A percentile compares a stretch with the other conserved stretches of the same genome.
Conservation (phyloP, 2,888 invertebrate species). For the Chorisops tibialis region DNA sequence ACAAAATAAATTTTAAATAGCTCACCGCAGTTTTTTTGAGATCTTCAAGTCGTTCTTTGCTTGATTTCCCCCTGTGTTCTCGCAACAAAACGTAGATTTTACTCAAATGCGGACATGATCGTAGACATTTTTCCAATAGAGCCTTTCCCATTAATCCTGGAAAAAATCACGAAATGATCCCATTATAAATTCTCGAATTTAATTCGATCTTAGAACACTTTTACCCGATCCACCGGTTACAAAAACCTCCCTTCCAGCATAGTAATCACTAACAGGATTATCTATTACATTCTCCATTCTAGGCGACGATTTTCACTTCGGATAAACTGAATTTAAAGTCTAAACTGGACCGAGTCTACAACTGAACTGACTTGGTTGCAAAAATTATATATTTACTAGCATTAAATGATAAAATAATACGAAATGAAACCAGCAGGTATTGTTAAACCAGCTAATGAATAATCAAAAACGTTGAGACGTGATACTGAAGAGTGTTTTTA, state of each 20-base stretch:
- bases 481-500: too few species aligned
- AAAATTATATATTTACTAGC: too few species aligned
- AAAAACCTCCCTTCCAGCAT: constrained; percentile 62
- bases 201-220: not conserved
- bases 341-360: too few species aligned
- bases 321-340: too few species aligned
- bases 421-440: too few species aligned
- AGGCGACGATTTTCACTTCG: too few species aligned
- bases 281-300: too few species aligned
- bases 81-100: constrained; percentile 71
- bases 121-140: constrained; percentile 74
- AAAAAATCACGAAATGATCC: not conserved
- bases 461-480: too few species aligned
- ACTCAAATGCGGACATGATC: constrained; percentile 68
- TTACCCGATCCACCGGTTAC: constrained; percentile 70
- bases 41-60: constrained; percentile 60
- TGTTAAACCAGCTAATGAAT: too few species aligned
- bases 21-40: constrained; percentile 54
- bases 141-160: constrained; percentile 81
- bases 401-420: too few species aligned
- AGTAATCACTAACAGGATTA: constrained; percentile 13
- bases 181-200: not conserved
- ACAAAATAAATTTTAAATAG: too few species aligned
- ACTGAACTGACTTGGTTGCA: too few species aligned
- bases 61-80: constrained; percentile 61